Base-by-base conservation (phyloP, 1,140 invertebrate genomes). In the Drosophila yakuba region DNA sequence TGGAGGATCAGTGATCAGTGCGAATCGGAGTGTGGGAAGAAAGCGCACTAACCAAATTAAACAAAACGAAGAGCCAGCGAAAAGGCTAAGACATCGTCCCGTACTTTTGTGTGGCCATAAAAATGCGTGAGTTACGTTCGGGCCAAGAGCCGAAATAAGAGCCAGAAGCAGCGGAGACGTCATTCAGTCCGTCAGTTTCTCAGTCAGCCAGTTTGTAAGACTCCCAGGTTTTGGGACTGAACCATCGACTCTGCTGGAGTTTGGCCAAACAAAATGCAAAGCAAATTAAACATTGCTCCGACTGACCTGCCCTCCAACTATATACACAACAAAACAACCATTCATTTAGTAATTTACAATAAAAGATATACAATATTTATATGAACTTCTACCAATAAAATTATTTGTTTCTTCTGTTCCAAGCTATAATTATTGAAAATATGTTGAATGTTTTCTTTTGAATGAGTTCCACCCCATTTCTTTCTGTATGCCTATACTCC, bases 201-300 rank as follows among this genome's bases (percentile, higher is more conserved):
- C 45, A 36, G 79, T 69, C 14, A 15, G 68, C 69, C 74, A 73
- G 48, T 4, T 5, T 32, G 68, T 39, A 3, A 4, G 35, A 4
- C 35, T 59, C 14, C 47, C 36, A 51, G 17, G 38, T 38, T 66
- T 68, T 8, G 10, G 64, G 28, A 23, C 60, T 36, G 17, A 55
- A 28, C 47, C 62, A 11, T 54, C 72, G 64, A 52, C 61, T 14
- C 54, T 35, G 59, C 58, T 62, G 75, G 61, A 76, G 62, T 85
- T 85, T 80, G 68, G 83, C 67, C 76, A 89, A 86, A 80, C 79
- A 69, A 66, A 86, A 88, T 88, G 84, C 83, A 88, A 89, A 80
- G 72, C 57, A 86, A 86, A 86, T 88, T 88, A 86, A 86, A 73
- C 79, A 73, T 76, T 79, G 56, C 39, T 44, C 43, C 11, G 57